Evolutionary conservation across 1,140 invertebrate species (phyloP).

Genomic region (Centruroides vittatus): DNA sequence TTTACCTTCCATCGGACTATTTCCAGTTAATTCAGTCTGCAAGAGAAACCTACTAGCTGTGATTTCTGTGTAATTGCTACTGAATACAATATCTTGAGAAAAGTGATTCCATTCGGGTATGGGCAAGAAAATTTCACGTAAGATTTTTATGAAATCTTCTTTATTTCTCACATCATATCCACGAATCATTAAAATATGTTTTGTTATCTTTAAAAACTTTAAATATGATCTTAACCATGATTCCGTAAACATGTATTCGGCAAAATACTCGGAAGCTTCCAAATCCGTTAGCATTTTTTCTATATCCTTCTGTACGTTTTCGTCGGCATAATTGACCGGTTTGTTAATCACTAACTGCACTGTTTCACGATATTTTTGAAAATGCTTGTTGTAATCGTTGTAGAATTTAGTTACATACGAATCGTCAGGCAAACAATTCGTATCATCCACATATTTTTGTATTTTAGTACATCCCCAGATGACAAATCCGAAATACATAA

Average conservation of each 20-base stretch:
- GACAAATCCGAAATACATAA: slow-evolving; percentile 62
- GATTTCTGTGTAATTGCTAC: slow-evolving; percentile 54
- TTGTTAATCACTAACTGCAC: slow-evolving; percentile 74
- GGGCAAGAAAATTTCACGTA: slow-evolving; percentile 44
- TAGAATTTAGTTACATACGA: slow-evolving; percentile 81
- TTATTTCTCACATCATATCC: slow-evolving; percentile 57
- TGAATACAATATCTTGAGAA: slow-evolving; percentile 69
- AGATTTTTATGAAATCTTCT: slow-evolving; percentile 51
- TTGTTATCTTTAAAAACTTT: slow-evolving; percentile 53
- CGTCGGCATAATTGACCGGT: slow-evolving; percentile 68
- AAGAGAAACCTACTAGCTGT: slow-evolving; percentile 70
- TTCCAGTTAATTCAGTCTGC: slow-evolving; percentile 73
- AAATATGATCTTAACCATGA: slow-evolving; percentile 78
- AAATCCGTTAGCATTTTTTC: slow-evolving; percentile 60
- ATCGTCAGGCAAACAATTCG: slow-evolving; percentile 67
- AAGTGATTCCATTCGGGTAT: slow-evolving; percentile 39
- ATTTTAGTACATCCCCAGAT: slow-evolving; percentile 74
- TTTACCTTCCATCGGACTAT: slow-evolving; percentile 76
- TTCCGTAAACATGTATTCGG: slow-evolving; percentile 58
- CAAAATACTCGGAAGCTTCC: slow-evolving; percentile 64
- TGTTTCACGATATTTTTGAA: slow-evolving; percentile 75
- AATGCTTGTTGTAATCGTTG: slow-evolving; percentile 71
- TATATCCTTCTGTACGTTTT: slow-evolving; percentile 53
- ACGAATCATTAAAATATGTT: slow-evolving; percentile 41
- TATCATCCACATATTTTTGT: slow-evolving; percentile 71